phyloP scores from a whole-genome alignment of 2,797 vertebrate species.

The Bovichtus diacanthus region DNA sequence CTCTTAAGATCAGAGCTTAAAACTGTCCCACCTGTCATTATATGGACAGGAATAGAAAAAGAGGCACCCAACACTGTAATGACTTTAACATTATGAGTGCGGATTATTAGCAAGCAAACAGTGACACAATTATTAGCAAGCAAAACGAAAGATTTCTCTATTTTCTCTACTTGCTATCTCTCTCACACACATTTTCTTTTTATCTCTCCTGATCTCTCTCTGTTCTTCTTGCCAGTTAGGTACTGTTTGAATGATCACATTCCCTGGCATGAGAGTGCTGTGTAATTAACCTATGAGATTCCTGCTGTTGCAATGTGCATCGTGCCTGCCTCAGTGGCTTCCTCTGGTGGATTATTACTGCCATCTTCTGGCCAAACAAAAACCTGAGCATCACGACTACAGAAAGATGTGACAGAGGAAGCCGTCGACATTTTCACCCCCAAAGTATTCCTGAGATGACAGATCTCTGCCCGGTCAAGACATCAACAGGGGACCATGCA shows the following conservation, averaged over 20 bases:
- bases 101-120: conserved; percentile 60
- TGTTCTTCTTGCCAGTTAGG: conserved; percentile 62
- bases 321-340: conserved; percentile 30
- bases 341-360: conserved; percentile 76
- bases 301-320: conserved; percentile 77
- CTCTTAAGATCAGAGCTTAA: neutral
- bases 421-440: conserved; percentile 10
- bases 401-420: conserved; percentile 8
- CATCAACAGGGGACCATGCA: neutral
- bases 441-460: conserved; percentile 4
- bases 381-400: neutral
- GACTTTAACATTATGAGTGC: conserved; percentile 43
- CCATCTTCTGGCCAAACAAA: conserved; percentile 69
- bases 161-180: conserved; percentile 20
- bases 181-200: conserved; percentile 30
- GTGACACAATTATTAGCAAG: conserved; percentile 62
- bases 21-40: conserved; percentile 27
- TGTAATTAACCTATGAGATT: conserved; percentile 84
- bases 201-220: conserved; percentile 42
- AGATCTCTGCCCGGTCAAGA: neutral
- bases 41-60: conserved; percentile 22
- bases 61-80: conserved; percentile 33
- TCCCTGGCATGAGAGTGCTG: conserved; percentile 82
- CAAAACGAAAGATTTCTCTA: conserved; percentile 46
- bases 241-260: conserved; percentile 84